phyloP scores from a whole-genome alignment of 2,888 invertebrate species.

The Anarsia innoxiella region DNA sequence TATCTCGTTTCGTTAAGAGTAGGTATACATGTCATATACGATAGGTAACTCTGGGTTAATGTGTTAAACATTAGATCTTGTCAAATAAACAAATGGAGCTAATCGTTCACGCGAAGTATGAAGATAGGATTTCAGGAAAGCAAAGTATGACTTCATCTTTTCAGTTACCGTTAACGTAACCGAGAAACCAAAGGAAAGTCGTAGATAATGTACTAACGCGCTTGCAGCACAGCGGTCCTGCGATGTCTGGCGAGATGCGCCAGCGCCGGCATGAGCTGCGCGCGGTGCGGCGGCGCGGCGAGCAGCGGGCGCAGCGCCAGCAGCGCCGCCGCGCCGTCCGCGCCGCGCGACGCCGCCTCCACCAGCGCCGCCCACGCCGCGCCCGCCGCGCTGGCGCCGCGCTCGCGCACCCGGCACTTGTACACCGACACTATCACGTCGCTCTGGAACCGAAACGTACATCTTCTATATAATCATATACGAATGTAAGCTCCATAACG shows the following conservation, averaged over 20 bases:
- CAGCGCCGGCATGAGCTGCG: slow-evolving; percentile 42
- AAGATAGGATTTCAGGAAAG: too few species aligned
- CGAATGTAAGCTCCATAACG: too few species aligned
- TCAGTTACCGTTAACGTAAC: too few species aligned
- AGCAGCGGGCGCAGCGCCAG: slow-evolving; percentile 28
- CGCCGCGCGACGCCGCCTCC: slow-evolving; percentile 23
- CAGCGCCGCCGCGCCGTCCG: slow-evolving; percentile 36
- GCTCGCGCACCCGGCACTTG: slow-evolving; percentile 34
- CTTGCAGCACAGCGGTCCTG: slow-evolving; percentile 40
- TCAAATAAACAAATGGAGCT: too few species aligned
- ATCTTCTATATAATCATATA: too few species aligned
- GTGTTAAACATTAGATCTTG: background rate
- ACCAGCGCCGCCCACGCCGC: slow-evolving; percentile 32
- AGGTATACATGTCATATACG: too few species aligned
- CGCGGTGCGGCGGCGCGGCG: slow-evolving; percentile 31
- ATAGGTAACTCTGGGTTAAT: too few species aligned
- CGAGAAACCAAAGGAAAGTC: too few species aligned
- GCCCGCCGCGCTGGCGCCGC: slow-evolving; percentile 17
- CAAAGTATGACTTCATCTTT: too few species aligned
- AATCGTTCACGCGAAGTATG: too few species aligned
- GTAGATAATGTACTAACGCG: slow-evolving; percentile 33
- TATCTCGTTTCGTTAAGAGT: too few species aligned
- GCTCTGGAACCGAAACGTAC: too few species aligned
- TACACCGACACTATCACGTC: slow-evolving; percentile 36
- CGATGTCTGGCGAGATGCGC: slow-evolving; percentile 57